Evolutionary conservation across 2,113 vertebrate species (phyloP).

Genomic region (Erythrocercus mccallii): DNA sequence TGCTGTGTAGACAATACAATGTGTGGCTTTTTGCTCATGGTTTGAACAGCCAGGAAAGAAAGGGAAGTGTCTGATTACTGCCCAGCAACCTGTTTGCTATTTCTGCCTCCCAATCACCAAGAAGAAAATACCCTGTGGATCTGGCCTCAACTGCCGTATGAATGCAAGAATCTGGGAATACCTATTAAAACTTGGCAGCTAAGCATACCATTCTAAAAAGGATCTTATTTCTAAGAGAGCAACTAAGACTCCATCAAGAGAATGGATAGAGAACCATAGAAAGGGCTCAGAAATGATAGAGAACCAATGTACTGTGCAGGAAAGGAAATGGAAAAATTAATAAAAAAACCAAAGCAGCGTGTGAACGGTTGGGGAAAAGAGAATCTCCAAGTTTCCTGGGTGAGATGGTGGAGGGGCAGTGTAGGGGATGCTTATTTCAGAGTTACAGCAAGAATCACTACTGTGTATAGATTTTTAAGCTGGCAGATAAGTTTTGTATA

Average conservation of each 20-base stretch:
- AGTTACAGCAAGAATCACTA: neutral
- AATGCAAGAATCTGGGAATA: neutral
- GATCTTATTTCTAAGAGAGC: neutral
- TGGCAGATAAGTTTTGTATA: neutral
- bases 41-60: neutral
- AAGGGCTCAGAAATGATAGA: neutral
- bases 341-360: rapidly evolving
- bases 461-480: rapidly evolving
- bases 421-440: neutral
- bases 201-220: neutral
- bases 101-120: neutral
- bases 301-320: neutral
- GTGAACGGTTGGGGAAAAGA: neutral
- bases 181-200: neutral
- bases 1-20: neutral
- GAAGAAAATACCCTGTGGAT: neutral
- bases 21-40: neutral
- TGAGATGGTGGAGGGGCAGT: neutral
- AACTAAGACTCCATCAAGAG: neutral
- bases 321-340: neutral
- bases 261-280: rapidly evolving
- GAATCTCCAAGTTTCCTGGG: neutral
- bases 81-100: neutral
- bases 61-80: neutral
- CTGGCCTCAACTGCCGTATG: neutral